Evolutionary conservation across 2,797 vertebrate species (phyloP).

Genomic region (Hydrolagus colliei): DNA sequence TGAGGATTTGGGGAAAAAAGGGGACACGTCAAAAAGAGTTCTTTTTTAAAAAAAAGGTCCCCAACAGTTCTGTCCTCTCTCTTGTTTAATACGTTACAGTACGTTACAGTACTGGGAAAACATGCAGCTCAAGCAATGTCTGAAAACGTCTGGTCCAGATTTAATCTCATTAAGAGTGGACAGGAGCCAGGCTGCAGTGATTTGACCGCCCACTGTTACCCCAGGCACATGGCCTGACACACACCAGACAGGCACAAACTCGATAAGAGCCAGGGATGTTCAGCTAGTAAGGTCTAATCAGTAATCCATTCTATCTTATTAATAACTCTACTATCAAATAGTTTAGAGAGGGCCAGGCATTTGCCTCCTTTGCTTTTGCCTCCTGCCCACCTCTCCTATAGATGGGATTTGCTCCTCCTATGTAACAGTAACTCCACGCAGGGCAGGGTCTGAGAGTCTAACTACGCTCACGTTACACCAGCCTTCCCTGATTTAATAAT

Average conservation of each 20-base stretch:
- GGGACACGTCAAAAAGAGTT: neutral
- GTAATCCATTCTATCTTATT: no score
- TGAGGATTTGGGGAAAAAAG: constrained; percentile 20
- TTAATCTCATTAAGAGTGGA: neutral
- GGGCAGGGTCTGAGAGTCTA: no score
- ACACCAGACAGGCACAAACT: neutral
- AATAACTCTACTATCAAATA: no score
- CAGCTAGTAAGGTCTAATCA: no score
- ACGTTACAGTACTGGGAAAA: constrained; percentile 1
- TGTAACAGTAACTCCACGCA: no score
- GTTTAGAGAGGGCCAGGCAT: no score
- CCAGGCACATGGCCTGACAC: neutral
- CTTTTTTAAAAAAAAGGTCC: neutral
- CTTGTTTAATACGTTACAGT: neutral
- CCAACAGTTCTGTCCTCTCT: neutral
- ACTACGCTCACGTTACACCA: no score
- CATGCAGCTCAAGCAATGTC: constrained; percentile 2
- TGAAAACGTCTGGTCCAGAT: constrained; percentile 15
- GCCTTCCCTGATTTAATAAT: no score
- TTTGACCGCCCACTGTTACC: neutral
- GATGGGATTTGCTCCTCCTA: no score
- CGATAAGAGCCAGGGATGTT: neutral
- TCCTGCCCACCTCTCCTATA: no score
- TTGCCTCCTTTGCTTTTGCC: no score
- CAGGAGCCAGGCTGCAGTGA: neutral